These are phyloP conservation scores for Callaeas wilsoni DNA, from an alignment of 2,113 vertebrate genomes.

Conservation along the genomic window DNA sequence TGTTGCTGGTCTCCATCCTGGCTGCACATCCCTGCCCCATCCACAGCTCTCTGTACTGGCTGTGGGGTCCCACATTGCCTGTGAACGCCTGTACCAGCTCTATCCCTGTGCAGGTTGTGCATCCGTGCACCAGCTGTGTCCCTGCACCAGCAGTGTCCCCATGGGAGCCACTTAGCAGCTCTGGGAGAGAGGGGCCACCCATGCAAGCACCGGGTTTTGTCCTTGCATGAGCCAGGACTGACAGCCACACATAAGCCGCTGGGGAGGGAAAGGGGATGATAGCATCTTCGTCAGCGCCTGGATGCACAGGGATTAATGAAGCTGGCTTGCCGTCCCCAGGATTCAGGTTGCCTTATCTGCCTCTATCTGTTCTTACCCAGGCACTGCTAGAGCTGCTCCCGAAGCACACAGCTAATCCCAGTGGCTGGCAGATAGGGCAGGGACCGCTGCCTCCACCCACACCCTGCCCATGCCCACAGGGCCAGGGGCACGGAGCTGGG, in stretches of 20 bases:
- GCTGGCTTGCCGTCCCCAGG: neutral
- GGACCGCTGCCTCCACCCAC: neutral
- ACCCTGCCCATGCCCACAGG: fast-evolving
- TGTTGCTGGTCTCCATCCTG: neutral
- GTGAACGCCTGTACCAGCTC: neutral
- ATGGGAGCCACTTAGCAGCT: neutral
- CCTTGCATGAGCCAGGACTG: neutral
- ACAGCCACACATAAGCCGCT: neutral
- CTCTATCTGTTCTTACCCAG: constrained; percentile 28
- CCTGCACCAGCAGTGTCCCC: neutral
- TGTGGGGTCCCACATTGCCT: neutral
- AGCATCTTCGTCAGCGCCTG: neutral
- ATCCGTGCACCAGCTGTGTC: neutral
- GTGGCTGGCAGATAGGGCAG: neutral
- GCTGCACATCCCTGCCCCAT: neutral
- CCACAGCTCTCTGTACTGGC: neutral
- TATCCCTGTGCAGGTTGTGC: neutral
- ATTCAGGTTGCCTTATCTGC: constrained; percentile 36
- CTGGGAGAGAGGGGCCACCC: neutral
- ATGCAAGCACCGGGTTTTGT: fast-evolving
- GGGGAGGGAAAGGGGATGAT: neutral
- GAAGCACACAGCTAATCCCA: constrained; percentile 23
- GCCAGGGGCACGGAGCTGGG: neutral
- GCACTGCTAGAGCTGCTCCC: neutral
- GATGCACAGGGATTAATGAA: neutral